Conservation (phyloP, 2,888 invertebrate genomes). For the Lepas anatifera region DNA sequence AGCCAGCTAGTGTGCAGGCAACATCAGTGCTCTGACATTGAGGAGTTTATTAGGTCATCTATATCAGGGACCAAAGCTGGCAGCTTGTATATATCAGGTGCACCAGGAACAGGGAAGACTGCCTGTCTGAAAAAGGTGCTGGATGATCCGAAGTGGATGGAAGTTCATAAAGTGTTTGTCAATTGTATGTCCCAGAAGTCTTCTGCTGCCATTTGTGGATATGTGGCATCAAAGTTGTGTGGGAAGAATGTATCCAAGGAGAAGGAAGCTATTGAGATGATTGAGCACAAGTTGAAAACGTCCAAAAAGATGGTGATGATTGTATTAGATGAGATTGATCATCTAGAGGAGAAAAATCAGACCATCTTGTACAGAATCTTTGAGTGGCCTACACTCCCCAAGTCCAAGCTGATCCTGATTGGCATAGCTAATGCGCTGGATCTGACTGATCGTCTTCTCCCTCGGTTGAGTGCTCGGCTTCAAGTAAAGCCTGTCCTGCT, state of each 20-base stretch:
- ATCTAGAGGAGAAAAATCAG: constrained; percentile 63
- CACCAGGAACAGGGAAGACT: constrained; percentile 95
- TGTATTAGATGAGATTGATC: constrained; percentile 91
- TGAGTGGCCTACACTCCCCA: constrained; percentile 68
- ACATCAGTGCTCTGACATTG: constrained; percentile 54
- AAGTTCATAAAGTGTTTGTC: constrained; percentile 52
- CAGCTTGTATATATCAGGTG: constrained; percentile 87
- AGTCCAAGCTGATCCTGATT: constrained; percentile 61
- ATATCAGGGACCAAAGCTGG: constrained; percentile 53
- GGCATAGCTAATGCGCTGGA: constrained; percentile 94
- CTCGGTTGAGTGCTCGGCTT: constrained; percentile 58
- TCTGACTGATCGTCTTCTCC: constrained; percentile 77
- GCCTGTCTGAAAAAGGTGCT: constrained; percentile 68
- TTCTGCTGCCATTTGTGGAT: constrained; percentile 63
- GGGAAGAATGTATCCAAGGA: background rate
- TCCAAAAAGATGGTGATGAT: constrained; percentile 62
- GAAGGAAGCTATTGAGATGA: constrained; percentile 49
- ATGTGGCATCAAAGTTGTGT: constrained; percentile 59
- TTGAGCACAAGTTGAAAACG: constrained; percentile 54
- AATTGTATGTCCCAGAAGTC: constrained; percentile 85
- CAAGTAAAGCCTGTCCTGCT: constrained; percentile 43
- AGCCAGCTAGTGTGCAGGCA: constrained; percentile 50
- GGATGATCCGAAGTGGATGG: constrained; percentile 47
- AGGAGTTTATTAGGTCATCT: constrained; percentile 53
- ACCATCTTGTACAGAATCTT: constrained; percentile 84